Percentiles rank a stretch among this genome's conserved stretches.
Evolutionary conservation across 1,140 invertebrate species (phyloP).

Genomic region (Drosophila tristis): DNA sequence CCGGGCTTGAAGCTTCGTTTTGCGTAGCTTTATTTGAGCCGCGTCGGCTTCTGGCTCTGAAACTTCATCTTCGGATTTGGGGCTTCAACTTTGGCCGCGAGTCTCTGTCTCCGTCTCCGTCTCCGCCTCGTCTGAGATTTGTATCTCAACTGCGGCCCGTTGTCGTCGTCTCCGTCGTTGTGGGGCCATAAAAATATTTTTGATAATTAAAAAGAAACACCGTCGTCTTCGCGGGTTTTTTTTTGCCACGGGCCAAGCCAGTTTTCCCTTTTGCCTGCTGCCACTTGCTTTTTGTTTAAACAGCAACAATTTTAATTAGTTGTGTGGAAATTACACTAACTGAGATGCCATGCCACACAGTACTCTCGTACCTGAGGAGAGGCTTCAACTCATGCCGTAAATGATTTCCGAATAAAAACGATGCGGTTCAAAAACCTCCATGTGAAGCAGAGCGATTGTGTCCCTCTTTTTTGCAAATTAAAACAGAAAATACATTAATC

Average conservation of each 20-base stretch:
- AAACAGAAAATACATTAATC: constrained; percentile 55
- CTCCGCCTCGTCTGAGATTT: constrained; percentile 45
- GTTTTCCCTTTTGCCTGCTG: constrained; percentile 40
- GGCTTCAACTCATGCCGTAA: constrained; percentile 11
- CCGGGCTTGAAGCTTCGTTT: constrained; percentile 43
- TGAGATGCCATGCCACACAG: constrained; percentile 25
- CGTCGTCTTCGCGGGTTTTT: constrained; percentile 52
- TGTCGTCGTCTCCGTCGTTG: constrained; percentile 2
- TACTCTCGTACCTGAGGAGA: constrained; percentile 25
- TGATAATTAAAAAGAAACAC: constrained; percentile 77
- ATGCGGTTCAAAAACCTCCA: constrained; percentile 54
- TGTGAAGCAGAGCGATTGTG: not conserved
- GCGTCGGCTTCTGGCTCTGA: constrained; percentile 52
- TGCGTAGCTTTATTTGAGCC: constrained; percentile 50
- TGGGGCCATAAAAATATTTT: constrained; percentile 69
- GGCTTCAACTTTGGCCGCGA: not conserved
- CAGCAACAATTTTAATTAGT: constrained; percentile 61
- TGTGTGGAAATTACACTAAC: constrained; percentile 53
- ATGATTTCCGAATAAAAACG: constrained; percentile 45
- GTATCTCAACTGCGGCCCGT: constrained; percentile 49
- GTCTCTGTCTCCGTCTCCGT: constrained; percentile 21
- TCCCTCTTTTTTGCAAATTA: constrained; percentile 8
- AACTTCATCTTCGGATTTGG: not conserved
- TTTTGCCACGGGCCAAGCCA: constrained; percentile 77
- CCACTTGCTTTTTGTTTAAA: constrained; percentile 56